A percentile compares a stretch with the other conserved stretches of the same genome.
These are phyloP conservation scores for Erythrolamprus reginae DNA, from an alignment of 2,113 vertebrate genomes.

Conservation along the genomic window DNA sequence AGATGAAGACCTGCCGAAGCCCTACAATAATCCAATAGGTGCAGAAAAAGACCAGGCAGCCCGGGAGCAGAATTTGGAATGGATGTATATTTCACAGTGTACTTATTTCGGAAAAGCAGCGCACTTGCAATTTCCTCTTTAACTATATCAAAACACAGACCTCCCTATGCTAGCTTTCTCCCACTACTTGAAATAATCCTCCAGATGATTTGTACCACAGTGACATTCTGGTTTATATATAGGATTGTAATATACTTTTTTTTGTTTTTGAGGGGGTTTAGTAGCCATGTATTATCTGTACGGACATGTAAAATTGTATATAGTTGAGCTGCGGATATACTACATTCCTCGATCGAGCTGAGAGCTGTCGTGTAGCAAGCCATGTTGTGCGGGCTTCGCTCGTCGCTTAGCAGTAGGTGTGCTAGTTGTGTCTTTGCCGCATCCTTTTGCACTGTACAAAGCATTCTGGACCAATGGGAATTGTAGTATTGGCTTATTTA, in stretches of 20 bases:
- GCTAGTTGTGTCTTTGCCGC: constrained; percentile 67
- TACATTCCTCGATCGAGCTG: constrained; percentile 46
- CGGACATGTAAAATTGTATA: constrained; percentile 52
- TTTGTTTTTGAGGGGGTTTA: constrained; percentile 1
- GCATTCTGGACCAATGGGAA: constrained; percentile 47
- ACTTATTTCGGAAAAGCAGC: constrained; percentile 48
- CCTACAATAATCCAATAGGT: constrained; percentile 31
- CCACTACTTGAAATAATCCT: constrained; percentile 50
- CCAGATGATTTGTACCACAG: constrained; percentile 47
- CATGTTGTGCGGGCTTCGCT: constrained; percentile 64
- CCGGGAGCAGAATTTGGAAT: constrained; percentile 54
- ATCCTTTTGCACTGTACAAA: constrained; percentile 66
- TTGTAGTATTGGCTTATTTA: constrained; percentile 60
- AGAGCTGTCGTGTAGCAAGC: constrained; percentile 63
- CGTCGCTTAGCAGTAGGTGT: constrained; percentile 67
- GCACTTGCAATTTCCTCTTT: constrained; percentile 58
- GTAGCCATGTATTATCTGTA: constrained; percentile 38
- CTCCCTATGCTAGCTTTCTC: constrained; percentile 42
- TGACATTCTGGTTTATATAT: constrained; percentile 49
- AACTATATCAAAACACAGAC: background rate
- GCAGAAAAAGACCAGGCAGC: constrained; percentile 41
- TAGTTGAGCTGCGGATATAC: constrained; percentile 47
- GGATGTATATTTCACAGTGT: constrained; percentile 52
- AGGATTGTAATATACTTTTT: constrained; percentile 46
- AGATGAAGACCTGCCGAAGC: constrained; percentile 11